Conservation (phyloP, 2,797 vertebrate genomes). For the Sciurus carolinensis region DNA sequence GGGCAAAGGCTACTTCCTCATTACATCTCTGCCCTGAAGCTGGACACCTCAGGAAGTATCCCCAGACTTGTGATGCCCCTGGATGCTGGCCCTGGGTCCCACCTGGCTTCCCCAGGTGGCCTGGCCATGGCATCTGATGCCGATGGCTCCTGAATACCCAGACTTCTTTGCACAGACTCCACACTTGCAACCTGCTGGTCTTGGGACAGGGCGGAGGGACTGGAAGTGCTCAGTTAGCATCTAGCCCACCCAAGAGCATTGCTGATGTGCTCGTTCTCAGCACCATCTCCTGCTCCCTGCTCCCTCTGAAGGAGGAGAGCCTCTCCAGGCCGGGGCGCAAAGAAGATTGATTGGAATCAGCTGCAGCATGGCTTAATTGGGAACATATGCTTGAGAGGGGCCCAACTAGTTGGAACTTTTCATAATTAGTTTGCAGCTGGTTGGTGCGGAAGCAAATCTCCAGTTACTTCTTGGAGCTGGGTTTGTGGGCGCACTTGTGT, state of each 20-base stretch:
- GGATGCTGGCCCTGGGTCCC: neutral
- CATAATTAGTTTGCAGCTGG: conserved; percentile 89
- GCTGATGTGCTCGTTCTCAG: neutral
- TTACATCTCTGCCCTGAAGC: neutral
- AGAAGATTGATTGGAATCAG: conserved; percentile 91
- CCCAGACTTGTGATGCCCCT: neutral
- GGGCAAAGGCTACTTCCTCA: accelerated
- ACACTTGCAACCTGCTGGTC: neutral
- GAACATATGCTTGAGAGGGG: conserved; percentile 89
- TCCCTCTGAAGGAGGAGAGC: conserved; percentile 84
- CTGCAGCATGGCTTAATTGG: conserved; percentile 90
- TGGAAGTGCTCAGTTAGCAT: neutral
- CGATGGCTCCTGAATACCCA: too few relatives aligned
- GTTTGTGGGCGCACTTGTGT: neutral
- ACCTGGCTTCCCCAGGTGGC: neutral
- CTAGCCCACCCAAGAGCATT: neutral
- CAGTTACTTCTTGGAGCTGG: conserved; percentile 79
- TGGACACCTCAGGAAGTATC: neutral
- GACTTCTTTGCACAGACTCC: neutral
- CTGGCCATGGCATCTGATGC: neutral
- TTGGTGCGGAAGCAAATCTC: conserved; percentile 83
- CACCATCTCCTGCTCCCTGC: conserved; percentile 72
- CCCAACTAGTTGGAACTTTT: conserved; percentile 87
- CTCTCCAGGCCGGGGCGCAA: conserved; percentile 87
- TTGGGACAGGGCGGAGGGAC: too few relatives aligned